Evolutionary conservation across 2,797 vertebrate genomes (phyloP).

Genomic region (Bradypodion ventrale): DNA sequence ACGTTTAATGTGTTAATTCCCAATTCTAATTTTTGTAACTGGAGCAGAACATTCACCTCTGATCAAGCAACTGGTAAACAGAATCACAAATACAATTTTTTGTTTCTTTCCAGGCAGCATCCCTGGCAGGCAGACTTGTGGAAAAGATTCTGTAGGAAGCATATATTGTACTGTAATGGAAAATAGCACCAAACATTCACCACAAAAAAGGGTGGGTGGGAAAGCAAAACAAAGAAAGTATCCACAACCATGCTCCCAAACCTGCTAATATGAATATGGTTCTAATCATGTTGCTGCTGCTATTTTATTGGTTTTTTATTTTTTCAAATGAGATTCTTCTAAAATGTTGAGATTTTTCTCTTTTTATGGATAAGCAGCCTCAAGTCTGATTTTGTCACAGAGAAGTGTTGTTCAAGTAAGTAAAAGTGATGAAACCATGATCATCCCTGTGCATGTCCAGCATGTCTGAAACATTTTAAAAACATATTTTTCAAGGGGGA

Average conservation of each 20-base stretch:
- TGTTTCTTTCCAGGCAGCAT: slow-evolving; percentile 44
- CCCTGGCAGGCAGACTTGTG: slow-evolving; percentile 29
- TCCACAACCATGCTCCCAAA: background rate
- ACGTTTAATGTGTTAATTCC: slow-evolving; percentile 9
- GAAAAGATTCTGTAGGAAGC: slow-evolving; percentile 35
- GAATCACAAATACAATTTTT: slow-evolving; percentile 41
- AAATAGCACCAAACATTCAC: slow-evolving; percentile 36
- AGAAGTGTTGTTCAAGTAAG: background rate
- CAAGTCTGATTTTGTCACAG: background rate
- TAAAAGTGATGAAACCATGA: background rate
- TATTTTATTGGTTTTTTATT: background rate
- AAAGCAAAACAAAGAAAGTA: background rate
- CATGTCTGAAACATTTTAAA: background rate
- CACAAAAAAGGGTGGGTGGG: background rate
- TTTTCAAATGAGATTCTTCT: background rate
- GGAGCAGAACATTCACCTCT: slow-evolving; percentile 53
- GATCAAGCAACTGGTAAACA: slow-evolving; percentile 52
- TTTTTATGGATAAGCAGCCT: background rate
- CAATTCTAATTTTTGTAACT: slow-evolving; percentile 47
- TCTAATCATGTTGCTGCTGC: background rate
- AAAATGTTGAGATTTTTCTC: no score
- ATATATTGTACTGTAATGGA: slow-evolving; percentile 45
- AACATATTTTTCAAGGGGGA: background rate
- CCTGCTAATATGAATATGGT: background rate
- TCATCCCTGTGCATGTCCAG: slow-evolving; percentile 10